Conservation (phyloP, 1,140 invertebrate genomes). For the Leucophenga varia region DNA sequence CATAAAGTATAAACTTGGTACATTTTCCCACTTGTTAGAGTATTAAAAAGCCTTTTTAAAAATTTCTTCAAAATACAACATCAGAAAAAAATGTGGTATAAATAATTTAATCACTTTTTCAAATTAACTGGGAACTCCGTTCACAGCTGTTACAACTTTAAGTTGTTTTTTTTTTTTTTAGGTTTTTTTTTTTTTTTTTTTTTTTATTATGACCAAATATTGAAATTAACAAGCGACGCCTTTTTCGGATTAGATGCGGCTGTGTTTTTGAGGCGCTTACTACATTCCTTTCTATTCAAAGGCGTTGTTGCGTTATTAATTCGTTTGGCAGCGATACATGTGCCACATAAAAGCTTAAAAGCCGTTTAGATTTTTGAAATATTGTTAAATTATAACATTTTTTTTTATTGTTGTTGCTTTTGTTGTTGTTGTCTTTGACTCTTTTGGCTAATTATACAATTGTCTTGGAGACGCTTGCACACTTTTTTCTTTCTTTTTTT, state of each 20-base stretch:
- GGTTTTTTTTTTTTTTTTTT: too few species aligned
- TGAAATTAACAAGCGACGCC: neutral
- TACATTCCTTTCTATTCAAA: too few species aligned
- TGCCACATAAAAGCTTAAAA: slow-evolving; percentile 17
- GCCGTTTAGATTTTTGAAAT: slow-evolving; percentile 29
- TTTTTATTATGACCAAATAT: slow-evolving; percentile 1
- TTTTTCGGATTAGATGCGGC: neutral
- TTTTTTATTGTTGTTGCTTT: slow-evolving; percentile 14
- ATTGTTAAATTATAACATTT: neutral
- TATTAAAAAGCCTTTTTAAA: slow-evolving; percentile 11
- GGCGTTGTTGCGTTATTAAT: too few species aligned
- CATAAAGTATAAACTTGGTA: too few species aligned
- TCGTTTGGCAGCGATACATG: neutral
- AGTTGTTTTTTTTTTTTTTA: too few species aligned
- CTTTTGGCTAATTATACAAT: slow-evolving; percentile 45
- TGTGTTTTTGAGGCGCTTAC: neutral
- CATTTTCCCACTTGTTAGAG: slow-evolving; percentile 29
- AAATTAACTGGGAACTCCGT: too few species aligned
- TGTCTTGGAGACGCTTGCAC: slow-evolving; percentile 30
- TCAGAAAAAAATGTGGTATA: slow-evolving; percentile 20
- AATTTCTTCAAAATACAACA: slow-evolving; percentile 18
- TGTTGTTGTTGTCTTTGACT: too few species aligned
- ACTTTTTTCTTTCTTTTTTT: neutral
- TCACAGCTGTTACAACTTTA: too few species aligned
- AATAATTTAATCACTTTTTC: slow-evolving; percentile 18